Conservation (phyloP, 1,140 invertebrate species). For the Neotoxoptera formosana region DNA sequence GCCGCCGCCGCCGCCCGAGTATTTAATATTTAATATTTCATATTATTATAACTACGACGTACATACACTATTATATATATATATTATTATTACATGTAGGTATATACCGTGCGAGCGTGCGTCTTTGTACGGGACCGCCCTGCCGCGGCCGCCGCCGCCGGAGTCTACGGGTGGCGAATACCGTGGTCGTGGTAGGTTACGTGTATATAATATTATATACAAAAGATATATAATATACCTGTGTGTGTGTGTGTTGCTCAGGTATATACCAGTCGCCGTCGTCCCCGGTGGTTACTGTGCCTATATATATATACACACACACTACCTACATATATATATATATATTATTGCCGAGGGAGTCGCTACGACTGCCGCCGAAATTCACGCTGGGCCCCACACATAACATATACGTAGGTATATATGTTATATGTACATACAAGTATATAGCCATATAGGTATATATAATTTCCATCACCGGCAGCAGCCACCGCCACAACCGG, state of each 20-base stretch:
- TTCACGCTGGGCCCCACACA: slow-evolving; percentile 17
- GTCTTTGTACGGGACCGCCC: not conserved
- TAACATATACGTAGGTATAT: not conserved
- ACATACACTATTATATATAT: not conserved
- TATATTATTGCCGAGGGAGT: slow-evolving; percentile 6
- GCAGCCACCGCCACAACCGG: not conserved
- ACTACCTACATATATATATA: not conserved
- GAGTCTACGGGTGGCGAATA: not conserved
- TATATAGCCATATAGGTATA: not conserved
- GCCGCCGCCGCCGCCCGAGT: not conserved
- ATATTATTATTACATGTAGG: not conserved
- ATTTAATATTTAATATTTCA: not conserved
- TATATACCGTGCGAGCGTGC: not conserved
- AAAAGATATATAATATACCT: not conserved
- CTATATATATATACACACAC: too few relatives aligned
- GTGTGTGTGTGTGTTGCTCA: not conserved
- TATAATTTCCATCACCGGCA: not conserved
- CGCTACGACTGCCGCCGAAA: not conserved
- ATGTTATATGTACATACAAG: not conserved
- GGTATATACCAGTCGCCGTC: not conserved
- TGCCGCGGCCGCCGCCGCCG: not conserved
- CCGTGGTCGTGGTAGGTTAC: not conserved
- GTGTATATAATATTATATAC: not conserved
- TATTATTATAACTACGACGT: not conserved
- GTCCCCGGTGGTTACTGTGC: not conserved